These are phyloP conservation scores for Lasioglossum albipes DNA, from an alignment of 1,140 invertebrate genomes.

Conservation along the genomic window DNA sequence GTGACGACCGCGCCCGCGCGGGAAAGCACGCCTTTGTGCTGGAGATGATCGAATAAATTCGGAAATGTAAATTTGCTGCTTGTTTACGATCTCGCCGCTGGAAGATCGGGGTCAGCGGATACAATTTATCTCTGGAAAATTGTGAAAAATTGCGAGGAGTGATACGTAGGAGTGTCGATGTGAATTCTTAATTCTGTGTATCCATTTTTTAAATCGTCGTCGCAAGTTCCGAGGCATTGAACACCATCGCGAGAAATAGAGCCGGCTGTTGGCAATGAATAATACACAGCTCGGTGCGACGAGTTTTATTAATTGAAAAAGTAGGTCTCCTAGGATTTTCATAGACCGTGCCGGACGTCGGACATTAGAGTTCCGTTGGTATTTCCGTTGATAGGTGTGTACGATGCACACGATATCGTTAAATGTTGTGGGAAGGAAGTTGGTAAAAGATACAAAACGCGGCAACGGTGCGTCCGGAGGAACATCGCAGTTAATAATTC, in stretches of 20 bases:
- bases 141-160: too few relatives aligned
- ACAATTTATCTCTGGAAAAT: too few relatives aligned
- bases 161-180: too few relatives aligned
- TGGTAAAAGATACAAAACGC: conserved; percentile 49
- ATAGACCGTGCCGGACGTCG: too few relatives aligned
- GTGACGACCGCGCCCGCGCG: background rate
- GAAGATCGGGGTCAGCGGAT: too few relatives aligned
- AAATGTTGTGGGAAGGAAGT: conserved; percentile 15
- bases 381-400: background rate
- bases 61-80: background rate
- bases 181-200: too few relatives aligned
- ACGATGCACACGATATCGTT: background rate
- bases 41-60: background rate
- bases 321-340: too few relatives aligned
- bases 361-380: too few relatives aligned
- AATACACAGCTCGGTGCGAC: too few relatives aligned
- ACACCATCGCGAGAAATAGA: conserved; percentile 1
- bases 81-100: background rate
- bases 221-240: background rate
- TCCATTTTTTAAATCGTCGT: too few relatives aligned
- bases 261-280: background rate
- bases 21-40: background rate
- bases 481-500: conserved; percentile 52
- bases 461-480: conserved; percentile 22
- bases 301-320: too few relatives aligned